Conservation (phyloP, 2,888 invertebrate species). For the Nymphalis urticae region DNA sequence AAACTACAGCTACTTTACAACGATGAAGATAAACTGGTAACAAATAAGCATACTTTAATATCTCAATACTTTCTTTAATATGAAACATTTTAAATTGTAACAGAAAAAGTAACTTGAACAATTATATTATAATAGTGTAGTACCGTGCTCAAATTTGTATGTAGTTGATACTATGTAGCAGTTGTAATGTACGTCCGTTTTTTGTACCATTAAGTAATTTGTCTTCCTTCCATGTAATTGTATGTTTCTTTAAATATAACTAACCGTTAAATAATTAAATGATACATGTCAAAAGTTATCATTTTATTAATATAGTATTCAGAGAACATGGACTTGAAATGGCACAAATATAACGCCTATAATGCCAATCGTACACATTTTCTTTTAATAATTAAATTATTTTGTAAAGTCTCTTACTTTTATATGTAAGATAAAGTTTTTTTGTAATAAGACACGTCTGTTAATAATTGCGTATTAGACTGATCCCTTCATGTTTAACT, state of each 20-base stretch:
- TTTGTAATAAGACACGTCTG: background rate
- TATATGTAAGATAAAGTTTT: background rate
- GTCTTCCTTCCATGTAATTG: constrained; percentile 37
- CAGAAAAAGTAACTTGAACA: constrained; percentile 14
- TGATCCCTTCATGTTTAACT: constrained; percentile 4
- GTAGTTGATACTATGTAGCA: constrained; percentile 30
- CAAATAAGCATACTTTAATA: too few relatives aligned
- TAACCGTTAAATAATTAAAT: constrained; percentile 9
- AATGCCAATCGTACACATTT: too few relatives aligned
- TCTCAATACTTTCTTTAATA: too few relatives aligned
- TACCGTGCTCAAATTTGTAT: constrained; percentile 35
- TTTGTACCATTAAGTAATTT: constrained; percentile 35
- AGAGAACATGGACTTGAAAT: background rate
- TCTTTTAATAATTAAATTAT: too few relatives aligned
- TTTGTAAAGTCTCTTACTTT: background rate
- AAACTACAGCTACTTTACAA: too few relatives aligned
- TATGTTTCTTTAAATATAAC: constrained; percentile 20
- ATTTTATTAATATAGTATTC: constrained; percentile 3
- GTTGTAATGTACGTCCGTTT: constrained; percentile 39
- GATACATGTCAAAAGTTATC: background rate
- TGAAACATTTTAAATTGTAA: background rate
- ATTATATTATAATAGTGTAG: constrained; percentile 18
- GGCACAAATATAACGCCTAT: background rate
- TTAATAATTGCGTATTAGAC: constrained; percentile 3
- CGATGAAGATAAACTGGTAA: too few relatives aligned